phyloP scores from a whole-genome alignment of 1,140 invertebrate genomes.

The Neodiprion lecontei region DNA sequence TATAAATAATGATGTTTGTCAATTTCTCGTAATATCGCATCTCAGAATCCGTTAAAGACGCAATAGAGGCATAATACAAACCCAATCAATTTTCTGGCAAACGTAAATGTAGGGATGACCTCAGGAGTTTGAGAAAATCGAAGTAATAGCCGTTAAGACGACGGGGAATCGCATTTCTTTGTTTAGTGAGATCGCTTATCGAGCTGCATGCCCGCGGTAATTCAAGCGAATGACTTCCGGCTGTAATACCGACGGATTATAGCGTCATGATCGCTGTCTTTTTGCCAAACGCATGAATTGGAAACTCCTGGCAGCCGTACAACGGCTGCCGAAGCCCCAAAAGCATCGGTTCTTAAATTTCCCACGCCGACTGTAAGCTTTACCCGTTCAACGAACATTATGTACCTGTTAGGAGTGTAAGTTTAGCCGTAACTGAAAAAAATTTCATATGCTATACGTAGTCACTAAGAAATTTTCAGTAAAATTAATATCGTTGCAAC shows the following conservation, averaged over 20 bases:
- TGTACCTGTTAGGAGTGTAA: too few relatives aligned
- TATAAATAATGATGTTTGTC: too few relatives aligned
- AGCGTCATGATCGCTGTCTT: background rate
- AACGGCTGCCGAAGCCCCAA: background rate
- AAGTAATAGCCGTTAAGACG: background rate
- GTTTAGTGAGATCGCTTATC: background rate
- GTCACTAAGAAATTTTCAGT: too few relatives aligned
- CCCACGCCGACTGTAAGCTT: background rate
- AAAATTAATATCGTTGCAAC: too few relatives aligned
- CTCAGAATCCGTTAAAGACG: too few relatives aligned
- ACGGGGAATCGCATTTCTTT: background rate
- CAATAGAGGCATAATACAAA: too few relatives aligned
- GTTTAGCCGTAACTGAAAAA: too few relatives aligned
- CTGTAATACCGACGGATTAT: background rate
- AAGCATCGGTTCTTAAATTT: background rate
- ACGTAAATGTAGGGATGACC: background rate
- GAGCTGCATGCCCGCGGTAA: background rate
- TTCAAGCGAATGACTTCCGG: background rate
- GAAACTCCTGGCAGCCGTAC: conserved; percentile 6
- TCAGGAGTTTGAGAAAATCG: background rate
- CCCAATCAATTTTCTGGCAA: background rate
- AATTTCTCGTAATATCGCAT: too few relatives aligned
- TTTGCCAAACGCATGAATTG: conserved; percentile 1
- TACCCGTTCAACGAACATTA: background rate
- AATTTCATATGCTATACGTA: too few relatives aligned